Base-by-base conservation (phyloP, 2,113 vertebrate genomes). In the Paramisgurnus dabryanus region DNA sequence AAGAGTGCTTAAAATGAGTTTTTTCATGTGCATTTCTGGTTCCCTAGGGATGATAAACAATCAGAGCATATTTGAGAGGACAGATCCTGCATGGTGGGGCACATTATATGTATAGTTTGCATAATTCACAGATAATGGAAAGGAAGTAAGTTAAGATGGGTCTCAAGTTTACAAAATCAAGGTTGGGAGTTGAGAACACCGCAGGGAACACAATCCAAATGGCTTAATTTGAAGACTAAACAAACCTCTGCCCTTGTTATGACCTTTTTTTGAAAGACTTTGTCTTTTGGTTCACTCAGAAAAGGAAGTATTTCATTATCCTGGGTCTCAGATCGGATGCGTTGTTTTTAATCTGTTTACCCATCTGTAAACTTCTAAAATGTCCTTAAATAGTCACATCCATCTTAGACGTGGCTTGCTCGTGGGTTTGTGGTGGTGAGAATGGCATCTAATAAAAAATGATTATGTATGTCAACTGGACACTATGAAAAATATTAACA, bases 301-400 rank as follows among this genome's bases (percentile, higher is more conserved):
- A 53, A 69, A 79, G 77, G 68, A 80, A 80, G 68, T 64, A 71
- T 80, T 80, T 63, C 12, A 72, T 80, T 80, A 80, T 43, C 57
- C 53, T 39, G 7, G 53, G 49, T 47, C 57, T 64, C 12, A 45
- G 18, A 76, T 71, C 57, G 45, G 67, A 65, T 80, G 78, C 68
- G 40, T 9, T 40, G 41, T 55, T 82, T 39, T 17, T 82, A 78
- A 80, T 72, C 43, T 11, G 55, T 69, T 69, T 63, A 34, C 11
- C 34, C 60, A 11, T 80, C 49, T 72, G 27, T 64, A 63, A 76
- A 76, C 47, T 72, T 18, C 7, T 18, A n/a, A 58, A 8, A 58
- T 58, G n/a, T 17, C 67, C 45, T 53, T 3, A 65, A 65, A 72
- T 39, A 80, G 68, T 40, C 13, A 12, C 27, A 7, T 57, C 15